phyloP scores from a whole-genome alignment of 2,888 invertebrate species.

The Dryocosmus kuriphilus region DNA sequence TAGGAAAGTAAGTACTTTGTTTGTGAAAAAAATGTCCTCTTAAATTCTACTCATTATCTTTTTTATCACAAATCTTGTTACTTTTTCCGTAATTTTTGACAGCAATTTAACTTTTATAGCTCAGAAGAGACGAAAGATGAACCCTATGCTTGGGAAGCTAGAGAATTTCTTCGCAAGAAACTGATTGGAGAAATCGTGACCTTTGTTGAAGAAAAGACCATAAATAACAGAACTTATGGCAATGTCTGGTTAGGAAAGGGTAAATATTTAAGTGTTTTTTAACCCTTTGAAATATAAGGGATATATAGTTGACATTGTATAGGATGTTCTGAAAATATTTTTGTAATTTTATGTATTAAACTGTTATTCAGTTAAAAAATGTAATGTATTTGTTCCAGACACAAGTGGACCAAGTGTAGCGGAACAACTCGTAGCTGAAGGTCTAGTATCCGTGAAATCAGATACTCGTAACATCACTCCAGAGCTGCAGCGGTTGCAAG shows the following conservation, averaged over 20 bases:
- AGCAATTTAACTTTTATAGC: conserved; percentile 45
- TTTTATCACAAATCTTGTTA: background rate
- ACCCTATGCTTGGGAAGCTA: conserved; percentile 98
- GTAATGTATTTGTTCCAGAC: conserved; percentile 73
- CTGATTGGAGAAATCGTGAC: conserved; percentile 94
- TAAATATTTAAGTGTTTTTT: conserved; percentile 60
- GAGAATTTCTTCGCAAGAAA: conserved; percentile 95
- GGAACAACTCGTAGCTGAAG: conserved; percentile 92
- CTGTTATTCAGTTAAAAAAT: background rate
- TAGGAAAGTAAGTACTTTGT: conserved; percentile 76
- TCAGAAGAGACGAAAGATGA: conserved; percentile 88
- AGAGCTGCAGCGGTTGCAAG: conserved; percentile 85
- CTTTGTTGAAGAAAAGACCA: conserved; percentile 90
- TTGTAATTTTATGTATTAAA: conserved; percentile 1
- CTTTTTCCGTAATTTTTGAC: background rate
- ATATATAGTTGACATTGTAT: too few relatives aligned
- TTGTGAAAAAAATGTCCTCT: background rate
- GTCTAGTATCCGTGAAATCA: conserved; percentile 89
- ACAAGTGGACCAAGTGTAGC: conserved; percentile 91
- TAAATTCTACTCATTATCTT: background rate
- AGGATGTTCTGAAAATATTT: background rate
- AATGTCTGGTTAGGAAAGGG: conserved; percentile 91
- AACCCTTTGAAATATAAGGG: background rate
- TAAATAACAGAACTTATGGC: conserved; percentile 93
- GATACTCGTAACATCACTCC: conserved; percentile 83